Percentiles rank a stretch among this genome's conserved stretches.
These are phyloP conservation scores for Guaruba guarouba DNA, from an alignment of 2,113 vertebrate species.

Conservation along the genomic window DNA sequence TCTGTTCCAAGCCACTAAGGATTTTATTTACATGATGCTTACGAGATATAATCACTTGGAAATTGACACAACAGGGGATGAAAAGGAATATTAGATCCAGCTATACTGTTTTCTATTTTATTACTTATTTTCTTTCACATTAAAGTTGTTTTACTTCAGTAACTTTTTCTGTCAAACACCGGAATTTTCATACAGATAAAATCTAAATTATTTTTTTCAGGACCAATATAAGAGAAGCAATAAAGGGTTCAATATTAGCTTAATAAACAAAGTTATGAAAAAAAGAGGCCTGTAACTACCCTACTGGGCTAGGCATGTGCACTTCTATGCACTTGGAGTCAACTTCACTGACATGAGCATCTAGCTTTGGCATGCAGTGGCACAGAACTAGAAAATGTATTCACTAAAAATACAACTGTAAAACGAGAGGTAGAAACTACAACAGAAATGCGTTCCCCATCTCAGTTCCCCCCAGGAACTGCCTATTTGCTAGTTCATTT, in stretches of 20 bases:
- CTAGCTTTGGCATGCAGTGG: not conserved
- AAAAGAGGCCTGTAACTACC: not conserved
- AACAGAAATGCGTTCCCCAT: not conserved
- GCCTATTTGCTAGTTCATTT: not conserved
- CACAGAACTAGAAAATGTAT: not conserved
- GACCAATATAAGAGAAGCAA: not conserved
- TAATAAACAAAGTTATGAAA: not conserved
- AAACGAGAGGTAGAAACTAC: not conserved
- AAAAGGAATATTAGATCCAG: not conserved
- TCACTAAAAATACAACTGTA: not conserved
- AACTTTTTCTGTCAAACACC: not conserved
- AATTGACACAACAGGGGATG: not conserved
- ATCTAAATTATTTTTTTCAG: not conserved
- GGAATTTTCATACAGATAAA: not conserved
- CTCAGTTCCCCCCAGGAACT: not conserved
- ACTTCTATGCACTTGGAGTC: not conserved
- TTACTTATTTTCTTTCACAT: not conserved
- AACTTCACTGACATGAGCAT: not conserved
- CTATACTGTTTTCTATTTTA: not conserved
- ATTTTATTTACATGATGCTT: not conserved
- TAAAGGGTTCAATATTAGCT: not conserved
- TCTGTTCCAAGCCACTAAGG: not conserved
- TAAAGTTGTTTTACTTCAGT: not conserved
- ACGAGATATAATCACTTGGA: not conserved
- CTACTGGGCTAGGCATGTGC: fast-evolving